Evolutionary conservation across 2,888 invertebrate species (phyloP), one percentile per base, ranked within the genome.

Genomic region (Meiosimyza platycephala): DNA sequence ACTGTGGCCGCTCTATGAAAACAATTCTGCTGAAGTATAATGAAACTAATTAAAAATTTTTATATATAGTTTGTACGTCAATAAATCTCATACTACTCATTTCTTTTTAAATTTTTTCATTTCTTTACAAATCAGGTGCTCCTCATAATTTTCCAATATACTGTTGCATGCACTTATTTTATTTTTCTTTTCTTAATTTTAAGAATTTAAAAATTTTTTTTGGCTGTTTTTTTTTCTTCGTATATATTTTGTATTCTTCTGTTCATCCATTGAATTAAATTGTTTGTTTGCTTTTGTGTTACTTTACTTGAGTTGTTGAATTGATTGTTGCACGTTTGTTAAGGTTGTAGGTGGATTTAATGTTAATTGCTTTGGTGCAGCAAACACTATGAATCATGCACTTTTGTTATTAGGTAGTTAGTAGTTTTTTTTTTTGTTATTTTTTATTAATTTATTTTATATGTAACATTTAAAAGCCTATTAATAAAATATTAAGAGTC

Each of bases 201-300:
- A 33, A 7, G 60, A 16, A 57, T 57, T 16, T 57, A 57, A 28
- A 54, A 54, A 7, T 11, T 6, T 54, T 16, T 54, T 16, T 57
- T 57, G 15, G 9, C 12, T 57, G 1, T 7, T 7, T 9, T 40
- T 40, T 40, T 40, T 40, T 2, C 5, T 40, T 40, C 40, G 40
- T 40, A 7, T 40, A 6, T 40, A 40, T 40, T 40, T 40, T 40
- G 6, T 40, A 40, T 40, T 40, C 4, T 40, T 40, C 40, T 40
- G 28, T 15, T 57, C 22, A 28, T 80, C 79, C 83, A 84, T 85
- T 83, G 84, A 84, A 84, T 84, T 85, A 84, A 84, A 84, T 85
- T 85, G 85, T 84, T 83, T 85, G 82, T 83, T 84, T 83, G 83
- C 79, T 84, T 84, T 80, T 79, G 77, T 82, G 83, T 69, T 75